These are phyloP conservation scores for Mercenaria mercenaria DNA, from an alignment of 1,140 invertebrate species.

Conservation along the genomic window DNA sequence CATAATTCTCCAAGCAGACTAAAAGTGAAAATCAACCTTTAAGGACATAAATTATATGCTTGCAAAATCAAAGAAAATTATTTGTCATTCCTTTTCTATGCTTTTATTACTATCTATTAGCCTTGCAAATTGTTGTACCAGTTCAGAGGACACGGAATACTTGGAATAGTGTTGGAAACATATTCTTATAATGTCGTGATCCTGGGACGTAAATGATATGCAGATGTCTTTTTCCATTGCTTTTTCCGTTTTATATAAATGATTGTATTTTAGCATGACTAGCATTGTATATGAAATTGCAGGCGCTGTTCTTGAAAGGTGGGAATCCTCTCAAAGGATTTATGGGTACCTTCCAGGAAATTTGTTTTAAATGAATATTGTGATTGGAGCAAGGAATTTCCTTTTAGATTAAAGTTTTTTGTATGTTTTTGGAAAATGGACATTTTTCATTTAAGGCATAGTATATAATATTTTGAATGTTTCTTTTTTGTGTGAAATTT, in stretches of 20 bases:
- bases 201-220: neutral
- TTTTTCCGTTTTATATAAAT: neutral
- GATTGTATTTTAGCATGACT: neutral
- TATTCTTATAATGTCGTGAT: neutral
- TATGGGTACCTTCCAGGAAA: neutral
- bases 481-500: no score
- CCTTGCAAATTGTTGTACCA: neutral
- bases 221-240: neutral
- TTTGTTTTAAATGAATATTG: neutral
- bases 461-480: no score
- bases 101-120: neutral
- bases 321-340: neutral
- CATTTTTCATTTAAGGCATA: neutral
- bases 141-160: neutral
- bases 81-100: neutral
- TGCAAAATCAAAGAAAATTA: constrained; percentile 1
- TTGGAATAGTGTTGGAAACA: neutral
- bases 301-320: neutral
- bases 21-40: neutral
- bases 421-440: neutral
- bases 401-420: neutral
- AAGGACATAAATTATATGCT: neutral
- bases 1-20: no score
- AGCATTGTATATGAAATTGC: neutral
- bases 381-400: neutral